These are phyloP conservation scores for Butorides virescens DNA, from an alignment of 2,113 vertebrate species.

Conservation along the genomic window DNA sequence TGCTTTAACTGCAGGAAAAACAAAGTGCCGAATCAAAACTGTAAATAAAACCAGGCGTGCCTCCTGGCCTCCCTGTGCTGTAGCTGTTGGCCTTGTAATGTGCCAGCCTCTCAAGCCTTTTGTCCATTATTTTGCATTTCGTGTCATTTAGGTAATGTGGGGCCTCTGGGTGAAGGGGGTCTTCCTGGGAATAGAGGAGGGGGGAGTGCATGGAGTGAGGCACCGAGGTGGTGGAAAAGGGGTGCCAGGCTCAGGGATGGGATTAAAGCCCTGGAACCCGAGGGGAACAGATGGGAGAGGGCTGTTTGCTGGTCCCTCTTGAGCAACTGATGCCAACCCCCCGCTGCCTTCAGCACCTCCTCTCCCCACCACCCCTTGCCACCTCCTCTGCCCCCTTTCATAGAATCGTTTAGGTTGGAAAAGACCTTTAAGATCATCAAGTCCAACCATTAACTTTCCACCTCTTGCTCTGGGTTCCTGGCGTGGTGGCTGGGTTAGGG, in stretches of 20 bases:
- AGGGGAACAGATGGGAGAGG: neutral
- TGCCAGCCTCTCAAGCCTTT: neutral
- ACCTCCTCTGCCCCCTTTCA: neutral
- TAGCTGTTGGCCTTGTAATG: neutral
- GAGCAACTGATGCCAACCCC: neutral
- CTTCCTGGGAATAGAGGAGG: neutral
- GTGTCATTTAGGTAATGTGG: neutral
- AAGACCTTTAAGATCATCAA: too few relatives aligned
- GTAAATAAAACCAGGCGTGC: neutral
- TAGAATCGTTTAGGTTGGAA: too few relatives aligned
- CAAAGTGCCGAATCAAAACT: neutral
- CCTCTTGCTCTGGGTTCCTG: neutral
- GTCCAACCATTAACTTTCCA: too few relatives aligned
- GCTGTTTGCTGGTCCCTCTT: neutral
- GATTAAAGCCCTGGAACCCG: neutral
- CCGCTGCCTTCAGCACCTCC: neutral
- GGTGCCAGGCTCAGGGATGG: neutral
- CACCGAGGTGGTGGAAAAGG: accelerated
- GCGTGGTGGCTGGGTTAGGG: neutral
- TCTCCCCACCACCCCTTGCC: neutral
- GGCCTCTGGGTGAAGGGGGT: neutral
- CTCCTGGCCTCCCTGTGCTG: neutral
- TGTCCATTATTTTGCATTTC: neutral
- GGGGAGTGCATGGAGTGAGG: neutral
- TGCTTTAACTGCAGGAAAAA: neutral